These are phyloP conservation scores for Lichenostomus cassidix DNA, from an alignment of 2,113 vertebrate species.

Conservation along the genomic window DNA sequence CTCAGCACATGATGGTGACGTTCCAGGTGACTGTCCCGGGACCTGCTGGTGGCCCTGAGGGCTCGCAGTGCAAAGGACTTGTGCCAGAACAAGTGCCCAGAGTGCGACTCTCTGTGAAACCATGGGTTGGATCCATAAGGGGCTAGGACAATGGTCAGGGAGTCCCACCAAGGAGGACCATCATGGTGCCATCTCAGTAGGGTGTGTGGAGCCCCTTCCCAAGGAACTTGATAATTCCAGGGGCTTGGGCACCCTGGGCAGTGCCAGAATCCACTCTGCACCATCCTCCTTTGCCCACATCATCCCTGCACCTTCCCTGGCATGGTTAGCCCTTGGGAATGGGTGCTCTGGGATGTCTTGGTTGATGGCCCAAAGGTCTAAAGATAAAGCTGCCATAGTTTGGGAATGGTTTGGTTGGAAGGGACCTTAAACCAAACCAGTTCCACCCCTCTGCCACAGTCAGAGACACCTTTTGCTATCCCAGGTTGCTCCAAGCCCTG, in stretches of 20 bases:
- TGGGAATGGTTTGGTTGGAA: neutral
- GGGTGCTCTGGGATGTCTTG: neutral
- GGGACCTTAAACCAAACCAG: neutral
- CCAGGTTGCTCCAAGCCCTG: rapidly evolving
- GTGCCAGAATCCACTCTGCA: neutral
- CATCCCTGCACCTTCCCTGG: neutral
- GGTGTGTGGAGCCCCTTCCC: neutral
- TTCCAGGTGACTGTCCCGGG: neutral
- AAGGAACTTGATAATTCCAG: neutral
- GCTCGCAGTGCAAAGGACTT: rapidly evolving
- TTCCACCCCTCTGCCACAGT: neutral
- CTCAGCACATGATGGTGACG: neutral
- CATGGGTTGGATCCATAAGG: rapidly evolving
- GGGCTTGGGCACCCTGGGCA: neutral
- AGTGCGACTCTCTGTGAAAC: neutral
- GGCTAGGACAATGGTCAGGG: neutral
- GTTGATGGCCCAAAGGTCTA: neutral
- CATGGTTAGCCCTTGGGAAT: neutral
- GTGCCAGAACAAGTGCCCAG: neutral
- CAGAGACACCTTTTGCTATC: neutral
- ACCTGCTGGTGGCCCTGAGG: neutral
- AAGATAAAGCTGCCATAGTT: neutral
- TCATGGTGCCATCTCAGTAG: neutral
- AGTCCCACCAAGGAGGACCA: neutral
- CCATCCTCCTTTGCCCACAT: neutral